Conservation (phyloP, 2,113 vertebrate genomes). For the Azemiops feae region DNA sequence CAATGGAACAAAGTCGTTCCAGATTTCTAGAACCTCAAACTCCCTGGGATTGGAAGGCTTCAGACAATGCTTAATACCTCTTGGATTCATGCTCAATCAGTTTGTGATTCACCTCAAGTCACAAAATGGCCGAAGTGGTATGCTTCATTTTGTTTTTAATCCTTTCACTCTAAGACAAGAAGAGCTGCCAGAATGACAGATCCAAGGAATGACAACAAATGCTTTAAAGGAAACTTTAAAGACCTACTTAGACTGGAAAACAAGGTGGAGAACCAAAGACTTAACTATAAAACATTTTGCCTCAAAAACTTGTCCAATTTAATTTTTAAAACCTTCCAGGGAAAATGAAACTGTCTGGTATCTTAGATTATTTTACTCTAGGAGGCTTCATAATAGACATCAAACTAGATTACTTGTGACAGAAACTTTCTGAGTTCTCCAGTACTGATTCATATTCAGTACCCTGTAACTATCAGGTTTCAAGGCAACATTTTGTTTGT, state of each 20-base stretch:
- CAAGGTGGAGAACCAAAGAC: conserved; percentile 64
- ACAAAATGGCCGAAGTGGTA: conserved; percentile 4
- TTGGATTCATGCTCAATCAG: neutral
- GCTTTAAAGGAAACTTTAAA: conserved; percentile 72
- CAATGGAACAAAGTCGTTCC: neutral
- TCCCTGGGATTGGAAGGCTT: neutral
- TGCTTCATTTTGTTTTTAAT: conserved; percentile 58
- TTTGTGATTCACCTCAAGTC: neutral
- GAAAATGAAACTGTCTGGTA: conserved; percentile 74
- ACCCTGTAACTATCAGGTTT: conserved; percentile 39
- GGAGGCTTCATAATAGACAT: conserved; percentile 70
- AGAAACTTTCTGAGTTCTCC: conserved; percentile 72
- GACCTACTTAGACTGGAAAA: conserved; percentile 65
- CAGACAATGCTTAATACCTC: neutral
- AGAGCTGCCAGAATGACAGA: conserved; percentile 67
- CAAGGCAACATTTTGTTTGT: neutral
- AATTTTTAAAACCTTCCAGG: conserved; percentile 73
- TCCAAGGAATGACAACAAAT: conserved; percentile 70
- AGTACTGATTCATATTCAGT: conserved; percentile 33
- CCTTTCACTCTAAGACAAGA: conserved; percentile 59
- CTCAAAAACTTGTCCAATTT: conserved; percentile 78
- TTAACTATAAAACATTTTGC: conserved; percentile 70
- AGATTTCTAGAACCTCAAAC: neutral
- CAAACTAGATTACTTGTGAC: conserved; percentile 72
- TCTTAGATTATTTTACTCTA: conserved; percentile 69